A percentile compares a stretch with the other conserved stretches of the same genome.
These are phyloP conservation scores for Agapetus fuscipes DNA, from an alignment of 2,888 invertebrate genomes.

Conservation along the genomic window DNA sequence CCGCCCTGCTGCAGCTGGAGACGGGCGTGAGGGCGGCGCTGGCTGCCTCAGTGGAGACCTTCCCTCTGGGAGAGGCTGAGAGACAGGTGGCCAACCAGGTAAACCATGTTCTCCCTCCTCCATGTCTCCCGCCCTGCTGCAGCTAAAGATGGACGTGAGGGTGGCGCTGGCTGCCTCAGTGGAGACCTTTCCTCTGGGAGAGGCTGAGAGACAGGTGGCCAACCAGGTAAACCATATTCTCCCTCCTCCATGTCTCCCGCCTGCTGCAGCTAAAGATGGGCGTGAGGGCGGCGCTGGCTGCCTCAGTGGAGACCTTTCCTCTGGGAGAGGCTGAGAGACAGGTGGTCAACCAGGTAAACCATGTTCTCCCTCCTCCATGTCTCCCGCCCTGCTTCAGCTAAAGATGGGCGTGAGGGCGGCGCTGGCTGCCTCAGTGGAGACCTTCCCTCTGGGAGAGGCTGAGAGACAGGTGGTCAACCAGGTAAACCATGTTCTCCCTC, in stretches of 20 bases:
- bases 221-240: slow-evolving; percentile 45
- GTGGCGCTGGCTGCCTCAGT: slow-evolving; percentile 59
- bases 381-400: slow-evolving; percentile 36
- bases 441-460: slow-evolving; percentile 58
- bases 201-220: slow-evolving; percentile 57
- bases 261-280: slow-evolving; percentile 45
- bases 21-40: slow-evolving; percentile 55
- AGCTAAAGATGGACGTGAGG: slow-evolving; percentile 50
- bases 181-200: slow-evolving; percentile 59
- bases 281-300: slow-evolving; percentile 55
- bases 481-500: too few relatives aligned
- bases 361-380: slow-evolving; percentile 27
- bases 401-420: slow-evolving; percentile 52
- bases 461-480: slow-evolving; percentile 57
- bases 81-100: slow-evolving; percentile 56
- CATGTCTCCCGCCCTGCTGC: slow-evolving; percentile 31
- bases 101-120: slow-evolving; percentile 23
- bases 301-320: slow-evolving; percentile 62
- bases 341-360: slow-evolving; percentile 48
- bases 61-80: slow-evolving; percentile 59
- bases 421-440: slow-evolving; percentile 59
- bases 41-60: slow-evolving; percentile 58
- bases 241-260: slow-evolving; percentile 28
- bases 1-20: slow-evolving; percentile 40
- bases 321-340: slow-evolving; percentile 58